Percentiles rank a stretch among this genome's conserved stretches.
Conservation (phyloP, 2,888 invertebrate species). For the Amitus sp. region DNA sequence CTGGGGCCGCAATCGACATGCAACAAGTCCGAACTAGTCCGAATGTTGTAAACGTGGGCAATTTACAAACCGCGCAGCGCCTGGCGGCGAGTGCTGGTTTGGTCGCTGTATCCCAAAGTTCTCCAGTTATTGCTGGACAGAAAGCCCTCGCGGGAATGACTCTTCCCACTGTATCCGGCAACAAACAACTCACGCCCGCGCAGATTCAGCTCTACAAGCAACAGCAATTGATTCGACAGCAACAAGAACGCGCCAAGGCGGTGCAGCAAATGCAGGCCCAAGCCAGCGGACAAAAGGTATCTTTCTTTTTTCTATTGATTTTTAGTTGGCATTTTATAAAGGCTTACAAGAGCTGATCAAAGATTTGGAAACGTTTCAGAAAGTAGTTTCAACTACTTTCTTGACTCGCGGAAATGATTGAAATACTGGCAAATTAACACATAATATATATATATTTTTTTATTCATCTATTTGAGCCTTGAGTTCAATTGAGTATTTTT, state of each 20-base stretch:
- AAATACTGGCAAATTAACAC: too few species aligned
- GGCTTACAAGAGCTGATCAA: too few species aligned
- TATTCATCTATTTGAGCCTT: too few species aligned
- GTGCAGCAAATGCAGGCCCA: constrained; percentile 55
- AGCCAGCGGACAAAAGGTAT: constrained; percentile 58
- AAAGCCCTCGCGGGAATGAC: constrained; percentile 66
- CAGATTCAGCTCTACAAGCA: constrained; percentile 75
- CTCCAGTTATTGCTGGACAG: constrained; percentile 48
- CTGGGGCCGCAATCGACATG: constrained; percentile 43
- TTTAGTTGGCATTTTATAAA: too few species aligned
- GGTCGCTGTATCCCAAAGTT: constrained; percentile 51
- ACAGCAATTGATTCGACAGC: constrained; percentile 66
- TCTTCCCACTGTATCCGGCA: constrained; percentile 65
- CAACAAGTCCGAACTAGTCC: constrained; percentile 57
- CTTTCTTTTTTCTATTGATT: neutral
- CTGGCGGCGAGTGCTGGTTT: constrained; percentile 53
- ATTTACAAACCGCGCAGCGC: constrained; percentile 61
- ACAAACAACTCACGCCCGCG: constrained; percentile 68
- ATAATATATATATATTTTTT: too few species aligned
- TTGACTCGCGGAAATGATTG: too few species aligned
- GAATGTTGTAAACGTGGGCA: constrained; percentile 62
- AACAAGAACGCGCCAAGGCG: constrained; percentile 50
- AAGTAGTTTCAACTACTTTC: too few species aligned
- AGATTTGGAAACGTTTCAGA: too few species aligned
- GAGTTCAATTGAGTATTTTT: too few species aligned